These are phyloP conservation scores for Polypedilum vanderplanki DNA, from an alignment of 1,140 invertebrate species.

Conservation along the genomic window DNA sequence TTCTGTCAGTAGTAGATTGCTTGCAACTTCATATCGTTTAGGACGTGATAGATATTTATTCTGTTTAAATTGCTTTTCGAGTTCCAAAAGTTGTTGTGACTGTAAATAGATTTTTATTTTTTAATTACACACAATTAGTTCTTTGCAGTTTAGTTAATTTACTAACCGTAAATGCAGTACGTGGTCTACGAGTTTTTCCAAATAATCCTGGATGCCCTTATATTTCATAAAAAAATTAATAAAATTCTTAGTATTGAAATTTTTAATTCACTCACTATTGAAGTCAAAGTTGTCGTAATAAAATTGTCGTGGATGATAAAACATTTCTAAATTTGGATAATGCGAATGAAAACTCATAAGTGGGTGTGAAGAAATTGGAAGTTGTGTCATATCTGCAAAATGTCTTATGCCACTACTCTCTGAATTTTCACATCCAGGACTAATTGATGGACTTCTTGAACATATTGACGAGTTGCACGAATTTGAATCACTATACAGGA, in stretches of 20 bases:
- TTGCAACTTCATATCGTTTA: slow-evolving; percentile 97
- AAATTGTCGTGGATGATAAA: slow-evolving; percentile 69
- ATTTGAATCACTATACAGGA: not conserved
- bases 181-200: slow-evolving; percentile 89
- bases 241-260: no score
- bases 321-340: slow-evolving; percentile 75
- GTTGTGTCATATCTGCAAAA: not conserved
- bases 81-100: slow-evolving; percentile 91
- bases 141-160: not conserved
- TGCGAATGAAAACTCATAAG: slow-evolving; percentile 57
- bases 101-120: not conserved
- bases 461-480: slow-evolving; percentile 38
- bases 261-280: not conserved
- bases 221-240: not conserved
- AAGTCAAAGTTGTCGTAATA: not conserved
- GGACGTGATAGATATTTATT: slow-evolving; percentile 98
- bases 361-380: slow-evolving; percentile 37
- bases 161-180: slow-evolving; percentile 84
- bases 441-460: slow-evolving; percentile 44
- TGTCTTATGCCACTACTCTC: not conserved
- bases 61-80: slow-evolving; percentile 97
- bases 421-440: slow-evolving; percentile 42
- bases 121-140: not conserved
- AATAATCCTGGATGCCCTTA: slow-evolving; percentile 70
- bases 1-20: slow-evolving; percentile 94